Percentiles rank a stretch among this genome's conserved stretches.
Evolutionary conservation across 2,888 invertebrate species (phyloP).

Genomic region (Scelioninae gen. 2): DNA sequence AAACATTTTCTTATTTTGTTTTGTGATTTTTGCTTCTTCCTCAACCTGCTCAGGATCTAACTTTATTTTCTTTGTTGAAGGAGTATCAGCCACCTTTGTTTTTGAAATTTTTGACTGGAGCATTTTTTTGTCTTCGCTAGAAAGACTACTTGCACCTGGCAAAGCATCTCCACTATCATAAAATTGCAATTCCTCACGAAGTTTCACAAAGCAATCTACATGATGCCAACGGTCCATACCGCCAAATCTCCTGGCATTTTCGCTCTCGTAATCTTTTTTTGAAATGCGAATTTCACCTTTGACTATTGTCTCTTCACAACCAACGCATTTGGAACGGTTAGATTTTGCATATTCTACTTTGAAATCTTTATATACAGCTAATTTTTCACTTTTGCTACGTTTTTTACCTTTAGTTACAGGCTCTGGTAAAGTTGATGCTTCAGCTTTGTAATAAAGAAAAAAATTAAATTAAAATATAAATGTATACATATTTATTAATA

Average conservation of each 20-base stretch:
- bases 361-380: conserved; percentile 80
- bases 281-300: conserved; percentile 83
- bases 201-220: conserved; percentile 89
- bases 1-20: conserved; percentile 85
- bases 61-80: conserved; percentile 84
- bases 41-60: conserved; percentile 78
- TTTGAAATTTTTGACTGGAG: conserved; percentile 80
- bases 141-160: conserved; percentile 85
- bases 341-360: conserved; percentile 91
- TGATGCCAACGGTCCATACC: conserved; percentile 94
- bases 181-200: conserved; percentile 84
- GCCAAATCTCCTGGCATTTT: conserved; percentile 87
- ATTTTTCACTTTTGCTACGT: conserved; percentile 66
- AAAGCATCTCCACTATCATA: conserved; percentile 83
- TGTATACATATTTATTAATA: too few relatives aligned
- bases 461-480: too few relatives aligned
- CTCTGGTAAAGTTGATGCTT: conserved; percentile 57
- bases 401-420: conserved; percentile 78
- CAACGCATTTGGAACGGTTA: conserved; percentile 85
- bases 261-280: conserved; percentile 90
- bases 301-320: conserved; percentile 89
- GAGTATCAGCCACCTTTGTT: conserved; percentile 77
- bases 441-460: conserved; percentile 20
- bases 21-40: conserved; percentile 79
- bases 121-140: conserved; percentile 82